Conservation (phyloP, 2,888 invertebrate genomes). For the Epistrophella euchroma region DNA sequence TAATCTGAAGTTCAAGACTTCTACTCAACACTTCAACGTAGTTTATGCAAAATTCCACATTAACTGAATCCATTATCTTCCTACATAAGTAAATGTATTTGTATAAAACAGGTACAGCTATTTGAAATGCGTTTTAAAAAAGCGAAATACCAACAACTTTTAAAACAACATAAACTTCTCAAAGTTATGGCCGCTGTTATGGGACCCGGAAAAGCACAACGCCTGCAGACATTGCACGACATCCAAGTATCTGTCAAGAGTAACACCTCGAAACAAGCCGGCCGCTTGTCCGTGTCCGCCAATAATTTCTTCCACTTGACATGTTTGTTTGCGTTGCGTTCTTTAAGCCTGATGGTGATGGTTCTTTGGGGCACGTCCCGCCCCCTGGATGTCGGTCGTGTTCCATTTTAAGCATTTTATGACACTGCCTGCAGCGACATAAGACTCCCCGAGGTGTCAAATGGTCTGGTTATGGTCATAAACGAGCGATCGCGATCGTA, state of each 20-base stretch:
- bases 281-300: conserved; percentile 72
- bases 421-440: conserved; percentile 49
- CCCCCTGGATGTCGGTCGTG: conserved; percentile 20
- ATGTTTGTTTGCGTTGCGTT: conserved; percentile 56
- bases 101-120: background rate
- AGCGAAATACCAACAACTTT: conserved; percentile 27
- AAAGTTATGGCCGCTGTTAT: conserved; percentile 51
- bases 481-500: conserved; percentile 60
- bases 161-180: conserved; percentile 45
- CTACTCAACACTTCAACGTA: too few species aligned
- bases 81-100: too few species aligned
- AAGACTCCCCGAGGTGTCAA: conserved; percentile 74
- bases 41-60: too few species aligned
- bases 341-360: too few species aligned
- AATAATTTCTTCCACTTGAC: conserved; percentile 70
- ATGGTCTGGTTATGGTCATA: conserved; percentile 70
- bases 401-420: conserved; percentile 52
- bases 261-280: conserved; percentile 69
- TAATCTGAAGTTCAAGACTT: too few species aligned
- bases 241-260: conserved; percentile 70
- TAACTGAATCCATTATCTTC: background rate
- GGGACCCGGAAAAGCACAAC: conserved; percentile 53
- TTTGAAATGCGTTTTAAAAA: background rate
- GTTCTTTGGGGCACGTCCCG: background rate
- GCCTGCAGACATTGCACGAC: conserved; percentile 66